Evolutionary conservation across 2,888 invertebrate genomes (phyloP).

Genomic region (Scelioninae gen. 2): DNA sequence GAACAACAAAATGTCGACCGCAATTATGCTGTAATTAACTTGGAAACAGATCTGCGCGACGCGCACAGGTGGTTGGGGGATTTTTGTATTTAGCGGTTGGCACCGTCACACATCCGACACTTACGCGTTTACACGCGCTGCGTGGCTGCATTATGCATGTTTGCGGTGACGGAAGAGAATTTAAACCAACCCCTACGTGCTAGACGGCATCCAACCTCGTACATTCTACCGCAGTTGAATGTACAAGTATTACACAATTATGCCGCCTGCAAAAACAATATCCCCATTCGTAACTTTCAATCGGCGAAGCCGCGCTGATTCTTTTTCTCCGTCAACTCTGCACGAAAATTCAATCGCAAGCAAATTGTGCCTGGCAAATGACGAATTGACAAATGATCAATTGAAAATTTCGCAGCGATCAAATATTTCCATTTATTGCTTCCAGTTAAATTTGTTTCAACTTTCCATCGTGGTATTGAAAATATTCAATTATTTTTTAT

Average conservation of each 20-base stretch:
- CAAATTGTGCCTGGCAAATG: neutral
- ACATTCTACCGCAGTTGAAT: constrained; percentile 47
- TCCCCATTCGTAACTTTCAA: constrained; percentile 31
- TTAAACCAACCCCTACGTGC: constrained; percentile 69
- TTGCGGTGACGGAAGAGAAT: constrained; percentile 75
- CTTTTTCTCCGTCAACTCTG: neutral
- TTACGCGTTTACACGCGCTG: constrained; percentile 72
- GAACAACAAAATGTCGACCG: constrained; percentile 74
- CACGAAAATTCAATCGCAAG: constrained; percentile 7
- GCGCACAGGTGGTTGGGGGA: constrained; percentile 75
- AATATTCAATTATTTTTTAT: constrained; percentile 17
- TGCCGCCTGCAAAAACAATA: constrained; percentile 45
- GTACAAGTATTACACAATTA: constrained; percentile 52
- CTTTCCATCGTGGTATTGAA: constrained; percentile 15
- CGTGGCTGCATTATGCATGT: constrained; percentile 75
- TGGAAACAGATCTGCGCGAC: constrained; percentile 64
- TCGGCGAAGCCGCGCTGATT: constrained; percentile 7
- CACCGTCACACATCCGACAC: constrained; percentile 66
- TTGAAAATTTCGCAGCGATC: neutral
- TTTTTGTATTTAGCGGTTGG: constrained; percentile 75
- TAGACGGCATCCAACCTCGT: constrained; percentile 51
- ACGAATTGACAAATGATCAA: too few relatives aligned
- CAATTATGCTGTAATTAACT: constrained; percentile 75
- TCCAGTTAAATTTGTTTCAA: constrained; percentile 10
- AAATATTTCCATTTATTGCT: constrained; percentile 9